A percentile compares a stretch with the other conserved stretches of the same genome.
phyloP scores from a whole-genome alignment of 2,113 vertebrate genomes.

The Pomatostomus ruficeps region DNA sequence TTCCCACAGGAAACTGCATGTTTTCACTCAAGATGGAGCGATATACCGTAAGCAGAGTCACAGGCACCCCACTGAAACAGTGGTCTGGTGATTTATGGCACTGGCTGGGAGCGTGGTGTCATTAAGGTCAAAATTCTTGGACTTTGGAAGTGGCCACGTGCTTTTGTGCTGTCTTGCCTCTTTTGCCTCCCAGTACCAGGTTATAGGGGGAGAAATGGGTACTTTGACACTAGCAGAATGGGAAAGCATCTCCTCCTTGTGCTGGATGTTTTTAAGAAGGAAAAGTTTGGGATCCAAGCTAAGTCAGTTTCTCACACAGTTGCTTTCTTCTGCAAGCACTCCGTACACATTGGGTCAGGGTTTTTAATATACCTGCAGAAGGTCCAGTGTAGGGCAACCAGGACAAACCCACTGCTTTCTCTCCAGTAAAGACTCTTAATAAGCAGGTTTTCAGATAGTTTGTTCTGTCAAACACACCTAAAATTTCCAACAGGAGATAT shows the following conservation, averaged over 20 bases:
- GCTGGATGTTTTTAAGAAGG: not conserved
- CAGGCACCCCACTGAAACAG: not conserved
- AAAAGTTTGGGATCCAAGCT: not conserved
- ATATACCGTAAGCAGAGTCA: rapidly evolving
- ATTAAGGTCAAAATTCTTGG: not conserved
- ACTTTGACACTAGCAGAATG: not conserved
- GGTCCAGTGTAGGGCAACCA: not conserved
- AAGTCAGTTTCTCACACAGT: not conserved
- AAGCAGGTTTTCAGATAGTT: not conserved
- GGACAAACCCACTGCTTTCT: not conserved
- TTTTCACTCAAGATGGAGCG: not conserved
- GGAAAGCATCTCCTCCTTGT: not conserved
- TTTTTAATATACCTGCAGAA: not conserved
- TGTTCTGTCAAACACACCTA: not conserved
- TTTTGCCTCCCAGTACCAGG: not conserved
- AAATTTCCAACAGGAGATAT: not conserved
- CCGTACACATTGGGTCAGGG: not conserved
- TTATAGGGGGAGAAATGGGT: not conserved
- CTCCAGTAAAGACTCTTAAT: not conserved
- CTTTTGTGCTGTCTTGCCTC: not conserved
- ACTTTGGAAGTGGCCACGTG: not conserved
- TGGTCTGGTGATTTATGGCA: not conserved
- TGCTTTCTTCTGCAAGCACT: not conserved
- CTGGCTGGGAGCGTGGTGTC: not conserved
- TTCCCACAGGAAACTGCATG: not conserved